phyloP scores from a whole-genome alignment of 2,888 invertebrate genomes.

The Synergus laeviventris region DNA sequence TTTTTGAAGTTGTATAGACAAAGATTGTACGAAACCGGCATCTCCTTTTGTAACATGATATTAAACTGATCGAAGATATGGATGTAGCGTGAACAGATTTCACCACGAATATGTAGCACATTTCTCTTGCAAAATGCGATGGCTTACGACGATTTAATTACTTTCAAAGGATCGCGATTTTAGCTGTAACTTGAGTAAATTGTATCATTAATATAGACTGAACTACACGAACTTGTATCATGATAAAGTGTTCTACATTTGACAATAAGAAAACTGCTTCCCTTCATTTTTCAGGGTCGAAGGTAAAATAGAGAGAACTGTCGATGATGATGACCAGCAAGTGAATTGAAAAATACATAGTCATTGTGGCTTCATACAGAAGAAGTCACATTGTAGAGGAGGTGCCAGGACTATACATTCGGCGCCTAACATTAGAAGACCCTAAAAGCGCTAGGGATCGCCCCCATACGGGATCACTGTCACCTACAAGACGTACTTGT shows the following conservation, averaged over 20 bases:
- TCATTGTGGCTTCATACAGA: slow-evolving; percentile 72
- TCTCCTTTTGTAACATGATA: slow-evolving; percentile 42
- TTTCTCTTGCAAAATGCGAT: not conserved
- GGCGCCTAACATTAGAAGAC: slow-evolving; percentile 73
- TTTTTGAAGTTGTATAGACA: slow-evolving; percentile 25
- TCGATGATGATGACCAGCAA: not conserved
- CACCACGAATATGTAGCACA: slow-evolving; percentile 15
- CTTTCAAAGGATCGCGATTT: not conserved
- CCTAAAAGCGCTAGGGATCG: slow-evolving; percentile 68
- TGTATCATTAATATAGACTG: not conserved
- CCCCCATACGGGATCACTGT: slow-evolving; percentile 66
- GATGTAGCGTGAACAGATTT: slow-evolving; percentile 10
- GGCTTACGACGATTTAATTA: not conserved
- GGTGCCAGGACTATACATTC: slow-evolving; percentile 73
- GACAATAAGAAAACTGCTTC: not conserved
- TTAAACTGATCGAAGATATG: slow-evolving; percentile 40
- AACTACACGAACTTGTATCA: not conserved
- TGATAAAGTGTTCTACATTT: not conserved
- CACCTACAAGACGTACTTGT: slow-evolving; percentile 70
- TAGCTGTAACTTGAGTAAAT: not conserved
- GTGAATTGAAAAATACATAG: not conserved
- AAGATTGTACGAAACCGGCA: slow-evolving; percentile 39
- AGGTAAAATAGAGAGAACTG: not conserved
- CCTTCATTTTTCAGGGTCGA: not conserved
- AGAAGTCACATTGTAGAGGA: slow-evolving; percentile 72